Base-by-base conservation (phyloP, 2,797 vertebrate genomes). In the Melanotaenia boesemani region DNA sequence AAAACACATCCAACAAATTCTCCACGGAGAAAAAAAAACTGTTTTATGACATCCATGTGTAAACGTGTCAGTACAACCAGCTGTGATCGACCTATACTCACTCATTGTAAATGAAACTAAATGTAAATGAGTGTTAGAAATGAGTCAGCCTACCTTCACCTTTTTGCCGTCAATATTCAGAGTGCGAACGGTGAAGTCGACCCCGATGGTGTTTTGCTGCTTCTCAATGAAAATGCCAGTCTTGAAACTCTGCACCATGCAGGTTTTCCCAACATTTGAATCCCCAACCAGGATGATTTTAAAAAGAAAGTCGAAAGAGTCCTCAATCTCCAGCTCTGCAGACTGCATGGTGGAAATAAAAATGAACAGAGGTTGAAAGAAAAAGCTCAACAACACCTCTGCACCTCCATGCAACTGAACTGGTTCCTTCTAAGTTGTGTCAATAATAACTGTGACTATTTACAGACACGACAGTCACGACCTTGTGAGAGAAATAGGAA, bases 271-370 rank as follows among this genome's bases (percentile, higher is more conserved):
- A 68, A 99, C 97, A 6, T 98, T 95, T 0, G 97, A 97, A 84
- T 99, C 98, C 4, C 98, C 98, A 5, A 98, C 96, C 82, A 99
- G 94, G 89, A 99, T 96, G 77, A 99, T 96, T 93, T 98, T 99
- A 88, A 99, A 99, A 36, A 99, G 93, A 85, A 96, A 99, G 86
- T 99, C 97, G 50, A 96, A 97, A 46, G 94, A 89, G 41, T 98
- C 97, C 7, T 98, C 97, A 0, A 82, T 84, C 50, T 92, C 88
- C 0, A 85, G 85, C 36, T 76, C 78, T 64, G 94, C 55, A 81
- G 94, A 93, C 89, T 95, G 95, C 94, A 96, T 95, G 74, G 79
- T 89, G 81, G 80, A 28, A 65, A 36, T 65, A 68, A 69, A 67
- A 66, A 73, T 3, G 66, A 67, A 66, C 55, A 30, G 56, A 79